Conservation (phyloP, 2,797 vertebrate genomes). For the Setipinna tenuifilis region DNA sequence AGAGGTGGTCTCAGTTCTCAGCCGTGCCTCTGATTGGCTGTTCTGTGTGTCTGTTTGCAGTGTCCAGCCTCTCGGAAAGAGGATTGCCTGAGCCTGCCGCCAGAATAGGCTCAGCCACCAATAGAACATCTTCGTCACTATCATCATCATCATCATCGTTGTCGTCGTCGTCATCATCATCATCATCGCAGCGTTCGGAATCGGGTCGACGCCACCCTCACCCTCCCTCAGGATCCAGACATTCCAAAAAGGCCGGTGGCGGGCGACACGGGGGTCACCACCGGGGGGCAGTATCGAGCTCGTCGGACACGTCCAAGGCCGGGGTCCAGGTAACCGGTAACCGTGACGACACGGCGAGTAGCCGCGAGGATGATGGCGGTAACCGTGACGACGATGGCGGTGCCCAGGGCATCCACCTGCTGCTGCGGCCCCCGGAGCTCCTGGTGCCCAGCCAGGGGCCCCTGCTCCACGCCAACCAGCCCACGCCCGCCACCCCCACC, state of each 20-base stretch:
- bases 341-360: conserved; percentile 34
- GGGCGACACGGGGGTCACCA: background rate
- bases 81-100: conserved; percentile 41
- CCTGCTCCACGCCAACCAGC: conserved; percentile 67
- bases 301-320: background rate
- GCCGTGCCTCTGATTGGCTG: background rate
- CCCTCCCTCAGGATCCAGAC: conserved; percentile 35
- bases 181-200: conserved; percentile 46
- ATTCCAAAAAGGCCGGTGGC: conserved; percentile 20
- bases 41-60: background rate
- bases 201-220: conserved; percentile 38
- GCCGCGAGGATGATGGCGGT: conserved; percentile 50
- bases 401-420: conserved; percentile 78
- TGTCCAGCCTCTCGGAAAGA: conserved; percentile 46
- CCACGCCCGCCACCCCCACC: conserved; percentile 73
- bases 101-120: conserved; percentile 43
- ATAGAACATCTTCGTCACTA: background rate
- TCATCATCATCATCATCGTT: conserved; percentile 37
- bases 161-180: conserved; percentile 8
- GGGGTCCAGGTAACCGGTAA: conserved; percentile 42
- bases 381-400: conserved; percentile 27
- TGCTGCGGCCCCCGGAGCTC: conserved; percentile 75
- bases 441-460: conserved; percentile 75
- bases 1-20: background rate
- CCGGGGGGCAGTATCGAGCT: background rate